phyloP scores from a whole-genome alignment of 1,140 invertebrate genomes.

The Lasioglossum baleicum region DNA sequence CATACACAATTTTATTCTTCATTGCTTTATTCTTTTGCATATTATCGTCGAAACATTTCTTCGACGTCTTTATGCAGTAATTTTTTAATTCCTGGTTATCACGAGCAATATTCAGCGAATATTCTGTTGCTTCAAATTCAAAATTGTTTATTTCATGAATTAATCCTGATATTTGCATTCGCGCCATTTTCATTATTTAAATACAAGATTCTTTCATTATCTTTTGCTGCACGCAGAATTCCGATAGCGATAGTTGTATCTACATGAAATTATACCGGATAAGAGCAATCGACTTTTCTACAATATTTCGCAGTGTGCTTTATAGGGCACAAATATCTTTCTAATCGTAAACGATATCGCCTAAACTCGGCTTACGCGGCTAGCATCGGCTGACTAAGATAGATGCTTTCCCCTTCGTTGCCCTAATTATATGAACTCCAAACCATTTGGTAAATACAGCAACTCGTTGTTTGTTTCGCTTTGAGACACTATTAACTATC shows the following conservation, averaged over 20 bases:
- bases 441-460: slow-evolving; percentile 67
- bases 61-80: too few relatives aligned
- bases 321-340: slow-evolving; percentile 34
- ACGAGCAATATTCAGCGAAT: too few relatives aligned
- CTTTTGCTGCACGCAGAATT: neutral
- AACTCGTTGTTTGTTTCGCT: slow-evolving; percentile 59
- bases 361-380: slow-evolving; percentile 35
- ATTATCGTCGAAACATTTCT: too few relatives aligned
- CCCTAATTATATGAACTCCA: slow-evolving; percentile 67
- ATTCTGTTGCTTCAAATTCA: too few relatives aligned
- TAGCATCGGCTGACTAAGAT: slow-evolving; percentile 32
- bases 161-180: neutral
- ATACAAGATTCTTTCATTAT: neutral
- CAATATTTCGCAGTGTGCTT: slow-evolving; percentile 5
- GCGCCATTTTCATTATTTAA: neutral
- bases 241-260: neutral
- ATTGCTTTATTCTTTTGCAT: too few relatives aligned
- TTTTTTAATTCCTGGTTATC: too few relatives aligned
- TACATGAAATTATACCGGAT: neutral
- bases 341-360: slow-evolving; percentile 41
- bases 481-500: slow-evolving; percentile 47
- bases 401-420: slow-evolving; percentile 52
- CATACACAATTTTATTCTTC: too few relatives aligned
- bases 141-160: too few relatives aligned
- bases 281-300: slow-evolving; percentile 10